A percentile compares a stretch with the other conserved stretches of the same genome.
Evolutionary conservation across 2,797 vertebrate species (phyloP).

Genomic region (Girardinus metallicus): DNA sequence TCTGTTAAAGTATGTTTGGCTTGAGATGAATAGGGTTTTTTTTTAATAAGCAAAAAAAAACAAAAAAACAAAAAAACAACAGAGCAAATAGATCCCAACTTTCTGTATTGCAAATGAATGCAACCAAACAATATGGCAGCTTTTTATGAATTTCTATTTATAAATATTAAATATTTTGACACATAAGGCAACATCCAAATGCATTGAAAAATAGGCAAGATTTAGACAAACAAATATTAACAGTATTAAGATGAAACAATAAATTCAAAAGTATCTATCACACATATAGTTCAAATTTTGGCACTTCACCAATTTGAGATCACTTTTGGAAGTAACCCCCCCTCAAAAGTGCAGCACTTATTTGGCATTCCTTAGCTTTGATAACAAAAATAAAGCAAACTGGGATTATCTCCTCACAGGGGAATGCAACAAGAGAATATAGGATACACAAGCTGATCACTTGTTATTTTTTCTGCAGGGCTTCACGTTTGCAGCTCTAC

Average conservation of each 20-base stretch:
- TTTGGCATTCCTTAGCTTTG: constrained; percentile 33
- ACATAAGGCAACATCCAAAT: constrained; percentile 72
- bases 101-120: not conserved
- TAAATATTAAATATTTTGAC: constrained; percentile 45
- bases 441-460: constrained; percentile 32
- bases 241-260: constrained; percentile 26
- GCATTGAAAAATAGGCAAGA: constrained; percentile 19
- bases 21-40: not conserved
- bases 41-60: not conserved
- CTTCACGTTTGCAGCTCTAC: constrained; percentile 50
- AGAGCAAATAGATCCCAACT: not conserved
- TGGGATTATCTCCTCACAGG: constrained; percentile 59
- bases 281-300: constrained; percentile 39
- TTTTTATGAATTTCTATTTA: constrained; percentile 39
- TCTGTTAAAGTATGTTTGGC: not conserved
- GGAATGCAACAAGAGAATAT: constrained; percentile 41
- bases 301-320: constrained; percentile 9
- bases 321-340: constrained; percentile 19
- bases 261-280: constrained; percentile 38
- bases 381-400: constrained; percentile 50
- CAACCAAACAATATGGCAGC: constrained; percentile 8
- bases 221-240: constrained; percentile 38
- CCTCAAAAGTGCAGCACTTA: constrained; percentile 32
- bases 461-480: constrained; percentile 54
- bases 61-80: not conserved